These are phyloP conservation scores for Synergus gifuensis DNA, from an alignment of 2,888 invertebrate genomes.

Conservation along the genomic window DNA sequence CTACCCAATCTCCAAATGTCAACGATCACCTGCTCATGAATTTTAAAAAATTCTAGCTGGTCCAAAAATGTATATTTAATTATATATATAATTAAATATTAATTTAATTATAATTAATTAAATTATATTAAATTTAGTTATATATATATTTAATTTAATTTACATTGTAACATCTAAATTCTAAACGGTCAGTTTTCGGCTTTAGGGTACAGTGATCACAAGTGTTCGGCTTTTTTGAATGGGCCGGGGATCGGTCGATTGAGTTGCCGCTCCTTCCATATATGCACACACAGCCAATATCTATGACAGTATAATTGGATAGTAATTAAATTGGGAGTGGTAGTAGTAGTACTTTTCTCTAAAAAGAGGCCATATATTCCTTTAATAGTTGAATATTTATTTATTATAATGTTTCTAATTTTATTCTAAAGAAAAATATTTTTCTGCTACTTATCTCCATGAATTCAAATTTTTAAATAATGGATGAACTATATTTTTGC, in stretches of 20 bases:
- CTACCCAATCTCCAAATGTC: not conserved
- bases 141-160: too few relatives aligned
- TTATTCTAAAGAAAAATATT: too few relatives aligned
- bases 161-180: not conserved
- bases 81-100: too few relatives aligned
- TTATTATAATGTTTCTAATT: too few relatives aligned
- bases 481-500: too few relatives aligned
- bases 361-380: too few relatives aligned
- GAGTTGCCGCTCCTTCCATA: not conserved
- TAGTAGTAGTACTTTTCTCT: too few relatives aligned
- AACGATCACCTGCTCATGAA: not conserved
- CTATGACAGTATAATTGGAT: not conserved
- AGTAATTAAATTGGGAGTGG: not conserved
- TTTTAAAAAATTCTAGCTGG: not conserved
- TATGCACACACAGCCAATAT: not conserved
- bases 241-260: not conserved
- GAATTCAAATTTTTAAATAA: too few relatives aligned
- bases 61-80: not conserved
- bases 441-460: too few relatives aligned
- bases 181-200: not conserved
- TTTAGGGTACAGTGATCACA: not conserved
- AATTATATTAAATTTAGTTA: too few relatives aligned
- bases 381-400: too few relatives aligned
- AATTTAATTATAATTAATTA: too few relatives aligned
- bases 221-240: not conserved